These are phyloP conservation scores for Cryptosula pallasiana DNA, from an alignment of 2,888 invertebrate species.

Conservation along the genomic window DNA sequence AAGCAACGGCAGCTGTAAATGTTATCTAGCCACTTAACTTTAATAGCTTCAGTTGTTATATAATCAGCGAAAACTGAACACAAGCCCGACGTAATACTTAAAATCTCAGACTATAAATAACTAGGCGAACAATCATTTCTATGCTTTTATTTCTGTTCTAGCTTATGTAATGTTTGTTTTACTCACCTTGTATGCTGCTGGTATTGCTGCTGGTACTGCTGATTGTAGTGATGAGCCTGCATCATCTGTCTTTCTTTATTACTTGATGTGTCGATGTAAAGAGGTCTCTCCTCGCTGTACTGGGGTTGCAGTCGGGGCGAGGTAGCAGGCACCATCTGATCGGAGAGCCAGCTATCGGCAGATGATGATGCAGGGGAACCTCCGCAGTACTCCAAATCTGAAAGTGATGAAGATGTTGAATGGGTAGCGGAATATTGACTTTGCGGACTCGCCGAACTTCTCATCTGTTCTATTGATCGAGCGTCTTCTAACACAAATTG, in stretches of 20 bases:
- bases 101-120: no score
- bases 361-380: conserved; percentile 16
- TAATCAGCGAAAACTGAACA: no score
- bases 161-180: no score
- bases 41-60: no score
- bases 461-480: not conserved
- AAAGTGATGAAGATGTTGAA: conserved; percentile 1
- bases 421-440: not conserved
- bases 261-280: not conserved
- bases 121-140: no score
- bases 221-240: not conserved
- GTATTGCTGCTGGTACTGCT: not conserved
- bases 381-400: conserved; percentile 17
- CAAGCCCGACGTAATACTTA: no score
- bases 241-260: not conserved
- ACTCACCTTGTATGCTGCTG: not conserved
- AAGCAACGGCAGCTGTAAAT: no score
- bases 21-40: no score
- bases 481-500: not conserved
- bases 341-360: conserved; percentile 10
- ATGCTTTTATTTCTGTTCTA: no score
- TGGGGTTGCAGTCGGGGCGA: not conserved
- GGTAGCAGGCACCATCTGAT: conserved; percentile 5
- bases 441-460: not conserved
- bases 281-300: not conserved